Evolutionary conservation across 2,113 vertebrate species (phyloP).

Genomic region (Sebastes fasciatus): DNA sequence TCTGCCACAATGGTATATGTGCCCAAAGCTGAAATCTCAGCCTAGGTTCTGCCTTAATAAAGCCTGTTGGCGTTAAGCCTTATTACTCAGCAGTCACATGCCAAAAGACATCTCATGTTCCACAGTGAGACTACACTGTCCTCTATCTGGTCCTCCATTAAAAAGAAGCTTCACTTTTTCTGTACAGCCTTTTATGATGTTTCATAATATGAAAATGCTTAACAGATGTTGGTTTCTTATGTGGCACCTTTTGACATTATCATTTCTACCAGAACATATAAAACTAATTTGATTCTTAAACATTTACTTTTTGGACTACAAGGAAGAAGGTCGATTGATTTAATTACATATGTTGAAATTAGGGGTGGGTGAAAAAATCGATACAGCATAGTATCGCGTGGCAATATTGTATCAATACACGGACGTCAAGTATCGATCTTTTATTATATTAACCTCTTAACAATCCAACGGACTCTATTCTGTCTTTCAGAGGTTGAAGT

Average conservation of each 20-base stretch:
- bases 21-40: conserved; percentile 73
- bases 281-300: background rate
- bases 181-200: background rate
- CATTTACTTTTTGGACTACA: background rate
- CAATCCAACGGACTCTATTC: too few species aligned
- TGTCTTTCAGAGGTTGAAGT: too few species aligned
- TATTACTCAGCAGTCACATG: conserved; percentile 74
- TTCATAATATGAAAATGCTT: conserved; percentile 4
- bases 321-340: background rate
- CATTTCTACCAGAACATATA: background rate
- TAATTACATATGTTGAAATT: background rate
- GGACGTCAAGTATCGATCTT: too few species aligned
- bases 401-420: too few species aligned
- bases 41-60: conserved; percentile 73
- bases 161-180: conserved; percentile 15
- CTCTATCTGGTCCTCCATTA: conserved; percentile 35
- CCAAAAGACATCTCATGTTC: conserved; percentile 68
- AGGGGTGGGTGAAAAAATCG: too few species aligned
- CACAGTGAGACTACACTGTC: conserved; percentile 34
- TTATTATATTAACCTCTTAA: too few species aligned
- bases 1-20: conserved; percentile 73
- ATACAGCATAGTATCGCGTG: too few species aligned
- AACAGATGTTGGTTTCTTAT: background rate
- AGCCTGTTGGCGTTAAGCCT: conserved; percentile 70
- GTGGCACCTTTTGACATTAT: background rate